Evolutionary conservation across 2,113 vertebrate species (phyloP).

Genomic region (Smithornis capensis): DNA sequence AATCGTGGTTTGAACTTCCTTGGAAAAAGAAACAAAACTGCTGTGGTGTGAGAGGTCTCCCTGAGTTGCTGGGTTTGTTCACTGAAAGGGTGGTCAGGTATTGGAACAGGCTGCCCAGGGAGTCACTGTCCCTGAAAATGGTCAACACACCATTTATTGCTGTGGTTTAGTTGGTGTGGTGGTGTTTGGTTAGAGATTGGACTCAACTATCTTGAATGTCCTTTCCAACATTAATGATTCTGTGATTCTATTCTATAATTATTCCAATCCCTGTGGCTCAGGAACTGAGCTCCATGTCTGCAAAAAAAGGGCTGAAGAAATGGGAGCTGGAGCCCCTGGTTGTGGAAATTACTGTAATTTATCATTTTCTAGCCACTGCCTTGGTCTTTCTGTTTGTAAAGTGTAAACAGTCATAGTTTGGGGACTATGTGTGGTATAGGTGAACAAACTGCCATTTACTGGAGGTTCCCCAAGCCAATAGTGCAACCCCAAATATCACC

Average conservation of each 20-base stretch:
- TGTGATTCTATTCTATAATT: neutral
- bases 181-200: neutral
- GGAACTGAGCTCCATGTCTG: neutral
- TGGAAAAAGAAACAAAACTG: neutral
- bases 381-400: neutral
- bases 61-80: neutral
- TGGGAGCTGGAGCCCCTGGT: neutral
- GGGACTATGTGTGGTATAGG: neutral
- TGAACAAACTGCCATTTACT: neutral
- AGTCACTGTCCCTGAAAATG: neutral
- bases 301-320: neutral
- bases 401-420: neutral
- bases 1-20: accelerated
- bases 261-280: neutral
- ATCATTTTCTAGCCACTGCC: neutral
- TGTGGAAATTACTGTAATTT: neutral
- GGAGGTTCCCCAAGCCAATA: neutral
- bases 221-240: neutral
- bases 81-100: neutral
- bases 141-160: neutral
- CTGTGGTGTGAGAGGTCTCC: neutral
- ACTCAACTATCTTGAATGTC: neutral
- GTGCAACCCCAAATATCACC: neutral
- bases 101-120: neutral
- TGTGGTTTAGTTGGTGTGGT: neutral